phyloP scores from a whole-genome alignment of 2,888 invertebrate species.

The Pollenia angustigena region DNA sequence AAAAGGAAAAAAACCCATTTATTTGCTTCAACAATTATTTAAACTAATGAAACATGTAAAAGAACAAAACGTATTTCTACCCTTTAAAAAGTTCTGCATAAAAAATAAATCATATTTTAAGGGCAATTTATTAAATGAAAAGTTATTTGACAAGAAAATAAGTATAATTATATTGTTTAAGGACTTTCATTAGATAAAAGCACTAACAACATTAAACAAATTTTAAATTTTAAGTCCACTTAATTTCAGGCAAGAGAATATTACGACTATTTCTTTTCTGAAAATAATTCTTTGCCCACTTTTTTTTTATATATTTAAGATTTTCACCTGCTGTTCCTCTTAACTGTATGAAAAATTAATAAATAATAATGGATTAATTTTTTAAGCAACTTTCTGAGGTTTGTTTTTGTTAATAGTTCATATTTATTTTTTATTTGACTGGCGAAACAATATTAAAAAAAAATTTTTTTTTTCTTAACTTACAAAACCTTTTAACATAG shows the following conservation, averaged over 20 bases:
- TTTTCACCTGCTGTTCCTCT: no score
- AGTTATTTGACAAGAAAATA: constrained; percentile 18
- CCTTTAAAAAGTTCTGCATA: neutral
- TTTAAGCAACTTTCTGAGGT: no score
- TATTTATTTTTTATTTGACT: no score
- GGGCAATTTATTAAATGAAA: neutral
- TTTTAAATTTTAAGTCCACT: neutral
- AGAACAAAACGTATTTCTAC: neutral
- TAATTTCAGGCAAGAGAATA: neutral
- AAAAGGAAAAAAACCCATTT: constrained; percentile 29
- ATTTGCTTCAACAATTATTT: constrained; percentile 25
- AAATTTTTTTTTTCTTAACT: no score
- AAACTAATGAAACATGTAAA: constrained; percentile 14
- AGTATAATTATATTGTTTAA: neutral
- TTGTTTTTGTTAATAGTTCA: no score
- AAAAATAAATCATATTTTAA: constrained; percentile 17
- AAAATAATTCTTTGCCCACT: no score
- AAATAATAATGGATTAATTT: no score
- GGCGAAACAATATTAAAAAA: no score
- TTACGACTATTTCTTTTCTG: no score
- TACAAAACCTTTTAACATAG: neutral
- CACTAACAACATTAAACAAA: neutral
- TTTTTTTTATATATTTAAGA: no score
- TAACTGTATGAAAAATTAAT: no score
- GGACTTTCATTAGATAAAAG: neutral